phyloP scores from a whole-genome alignment of 1,140 invertebrate genomes.

The Popillia japonica region DNA sequence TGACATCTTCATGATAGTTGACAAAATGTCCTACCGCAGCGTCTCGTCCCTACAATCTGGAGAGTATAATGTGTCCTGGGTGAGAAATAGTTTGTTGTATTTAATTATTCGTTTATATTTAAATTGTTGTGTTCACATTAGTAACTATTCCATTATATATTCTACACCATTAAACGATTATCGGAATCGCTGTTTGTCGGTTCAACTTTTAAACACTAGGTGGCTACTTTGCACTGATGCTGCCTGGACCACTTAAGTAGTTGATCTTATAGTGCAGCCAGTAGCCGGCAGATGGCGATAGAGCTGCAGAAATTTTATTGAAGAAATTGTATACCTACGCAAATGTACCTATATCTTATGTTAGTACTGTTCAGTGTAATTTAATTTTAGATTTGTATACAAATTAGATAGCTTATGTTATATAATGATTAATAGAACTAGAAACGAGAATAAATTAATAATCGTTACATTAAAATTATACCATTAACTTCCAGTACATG shows the following conservation, averaged over 20 bases:
- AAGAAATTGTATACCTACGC: not conserved
- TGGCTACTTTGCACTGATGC: slow-evolving; percentile 21
- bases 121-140: not conserved
- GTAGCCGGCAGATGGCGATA: slow-evolving; percentile 13
- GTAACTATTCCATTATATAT: not conserved
- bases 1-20: slow-evolving; percentile 39
- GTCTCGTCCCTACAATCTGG: slow-evolving; percentile 44
- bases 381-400: not conserved
- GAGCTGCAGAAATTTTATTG: not conserved
- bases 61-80: slow-evolving; percentile 45
- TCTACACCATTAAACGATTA: not conserved
- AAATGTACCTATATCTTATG: too few species aligned
- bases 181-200: not conserved
- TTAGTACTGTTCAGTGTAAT: not conserved
- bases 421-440: slow-evolving; percentile 2
- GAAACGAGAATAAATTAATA: slow-evolving; percentile 8
- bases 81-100: slow-evolving; percentile 38
- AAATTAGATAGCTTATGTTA: not conserved
- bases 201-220: slow-evolving; percentile 7
- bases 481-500: slow-evolving; percentile 5
- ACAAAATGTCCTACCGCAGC: slow-evolving; percentile 44
- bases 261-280: not conserved
- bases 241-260: slow-evolving; percentile 40
- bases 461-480: slow-evolving; percentile 10
- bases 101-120: not conserved